Conservation (phyloP, 2,888 invertebrate species). For the Nebria salina region DNA sequence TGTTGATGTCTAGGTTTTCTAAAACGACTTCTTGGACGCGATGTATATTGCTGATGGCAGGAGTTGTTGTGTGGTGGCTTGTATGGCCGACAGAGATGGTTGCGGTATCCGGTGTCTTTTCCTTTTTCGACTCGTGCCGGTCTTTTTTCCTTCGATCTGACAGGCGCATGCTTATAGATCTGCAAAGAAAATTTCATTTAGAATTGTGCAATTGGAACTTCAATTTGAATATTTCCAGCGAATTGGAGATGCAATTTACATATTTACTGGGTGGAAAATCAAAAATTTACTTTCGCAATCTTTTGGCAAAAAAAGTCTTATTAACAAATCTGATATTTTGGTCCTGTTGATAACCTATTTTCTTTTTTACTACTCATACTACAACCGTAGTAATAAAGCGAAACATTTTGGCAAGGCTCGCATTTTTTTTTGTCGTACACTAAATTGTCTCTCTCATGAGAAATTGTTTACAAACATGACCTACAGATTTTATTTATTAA, state of each 20-base stretch:
- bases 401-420: background rate
- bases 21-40: constrained; percentile 66
- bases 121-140: constrained; percentile 47
- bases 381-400: background rate
- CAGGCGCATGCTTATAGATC: constrained; percentile 49
- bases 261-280: background rate
- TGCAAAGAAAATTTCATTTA: constrained; percentile 34
- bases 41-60: constrained; percentile 60
- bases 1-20: constrained; percentile 65
- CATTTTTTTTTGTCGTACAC: background rate
- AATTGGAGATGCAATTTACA: background rate
- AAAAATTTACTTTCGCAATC: background rate
- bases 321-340: too few species aligned
- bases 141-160: constrained; percentile 48
- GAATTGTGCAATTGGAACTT: background rate
- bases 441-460: background rate
- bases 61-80: constrained; percentile 33
- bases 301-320: too few species aligned
- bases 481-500: background rate
- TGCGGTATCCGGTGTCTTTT: constrained; percentile 26
- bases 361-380: background rate
- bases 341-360: background rate
- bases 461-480: background rate
- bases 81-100: constrained; percentile 33
- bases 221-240: background rate